These are phyloP conservation scores for Osmerus eperlanus DNA, from an alignment of 2,113 vertebrate species.

Conservation along the genomic window DNA sequence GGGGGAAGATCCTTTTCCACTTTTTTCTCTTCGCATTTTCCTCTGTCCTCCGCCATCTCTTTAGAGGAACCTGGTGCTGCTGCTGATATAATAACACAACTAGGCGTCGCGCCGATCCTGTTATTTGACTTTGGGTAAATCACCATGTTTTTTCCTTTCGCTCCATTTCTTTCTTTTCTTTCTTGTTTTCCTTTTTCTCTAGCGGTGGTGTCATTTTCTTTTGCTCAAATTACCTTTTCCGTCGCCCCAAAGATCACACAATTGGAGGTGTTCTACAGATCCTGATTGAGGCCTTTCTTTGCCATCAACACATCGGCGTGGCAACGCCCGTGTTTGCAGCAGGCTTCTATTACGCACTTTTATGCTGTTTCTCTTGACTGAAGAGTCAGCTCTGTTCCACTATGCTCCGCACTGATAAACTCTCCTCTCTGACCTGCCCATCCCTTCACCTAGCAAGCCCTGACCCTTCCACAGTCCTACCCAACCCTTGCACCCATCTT, in stretches of 20 bases:
- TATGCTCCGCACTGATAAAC: no score
- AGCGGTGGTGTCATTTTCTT: constrained; percentile 70
- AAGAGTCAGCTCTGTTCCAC: no score
- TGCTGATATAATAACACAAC: constrained; percentile 79
- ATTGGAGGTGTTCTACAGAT: constrained; percentile 72
- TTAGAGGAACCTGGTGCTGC: constrained; percentile 59
- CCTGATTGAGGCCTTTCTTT: constrained; percentile 71
- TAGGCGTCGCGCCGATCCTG: constrained; percentile 69
- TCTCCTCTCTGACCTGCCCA: no score
- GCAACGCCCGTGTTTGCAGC: constrained; percentile 38
- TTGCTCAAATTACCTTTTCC: constrained; percentile 74
- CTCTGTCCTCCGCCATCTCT: constrained; percentile 31
- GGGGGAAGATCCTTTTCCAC: constrained; percentile 51
- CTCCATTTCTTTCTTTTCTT: constrained; percentile 54
- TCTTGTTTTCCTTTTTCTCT: constrained; percentile 48
- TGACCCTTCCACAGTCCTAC: no score
- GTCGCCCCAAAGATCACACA: constrained; percentile 65
- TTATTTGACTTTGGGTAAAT: constrained; percentile 78
- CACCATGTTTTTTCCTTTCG: constrained; percentile 59
- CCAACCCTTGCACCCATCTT: no score
- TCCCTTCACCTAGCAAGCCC: no score
- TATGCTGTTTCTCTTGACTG: constrained; percentile 21
- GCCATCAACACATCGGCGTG: constrained; percentile 28
- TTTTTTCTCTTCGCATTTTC: constrained; percentile 50
- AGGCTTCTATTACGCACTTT: constrained; percentile 33